Evolutionary conservation across 2,113 vertebrate genomes (phyloP), one percentile per base, ranked within the genome.

Genomic region (Engraulis encrasicolus): DNA sequence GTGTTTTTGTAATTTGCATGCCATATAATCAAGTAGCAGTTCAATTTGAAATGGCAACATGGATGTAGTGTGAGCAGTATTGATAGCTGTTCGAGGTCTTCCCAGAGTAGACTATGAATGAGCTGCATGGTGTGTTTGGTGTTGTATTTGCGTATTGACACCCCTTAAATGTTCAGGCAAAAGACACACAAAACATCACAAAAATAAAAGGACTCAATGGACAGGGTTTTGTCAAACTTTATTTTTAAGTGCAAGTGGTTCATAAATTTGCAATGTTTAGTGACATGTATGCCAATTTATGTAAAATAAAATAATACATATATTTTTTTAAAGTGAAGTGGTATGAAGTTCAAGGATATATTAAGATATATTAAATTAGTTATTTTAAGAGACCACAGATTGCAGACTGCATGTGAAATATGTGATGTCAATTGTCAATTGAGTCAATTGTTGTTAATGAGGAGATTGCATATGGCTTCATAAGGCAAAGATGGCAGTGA

Each of bases 211-310:
- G 61, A 58, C 54, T n/a, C 27, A 81, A 0, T 37, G 34, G n/a
- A 74, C 14, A 74, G 66, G 66, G 12, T 74, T 52, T 80, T 84
- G 83, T 78, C 85, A 84, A 78, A 82, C 81, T 89, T 89, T 89
- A 89, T 87, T 89, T n/a, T 85, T 2, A 83, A 71, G 88, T 89
- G 88, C 84, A 87, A 6, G 84, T 89, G 88, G 71, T 81, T 83
- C 79, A 86, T 83, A 88, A 86, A 83, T 71, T 2, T 18, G 78
- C 58, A 31, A 50, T 37, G n/a, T 61, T 58, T 66, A 34, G 81
- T 81, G 85, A 78, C 78, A 66, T 79, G 3, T 74, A 74, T 36
- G 66, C 66, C 66, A 74, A 74, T 74, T 71, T 71, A 71, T 71
- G 31, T 74, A 74, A 74, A 74, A 74, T 74, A 74, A 23, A 74